These are phyloP conservation scores for Drosophila auraria DNA, from an alignment of 1,140 invertebrate genomes.

Conservation along the genomic window DNA sequence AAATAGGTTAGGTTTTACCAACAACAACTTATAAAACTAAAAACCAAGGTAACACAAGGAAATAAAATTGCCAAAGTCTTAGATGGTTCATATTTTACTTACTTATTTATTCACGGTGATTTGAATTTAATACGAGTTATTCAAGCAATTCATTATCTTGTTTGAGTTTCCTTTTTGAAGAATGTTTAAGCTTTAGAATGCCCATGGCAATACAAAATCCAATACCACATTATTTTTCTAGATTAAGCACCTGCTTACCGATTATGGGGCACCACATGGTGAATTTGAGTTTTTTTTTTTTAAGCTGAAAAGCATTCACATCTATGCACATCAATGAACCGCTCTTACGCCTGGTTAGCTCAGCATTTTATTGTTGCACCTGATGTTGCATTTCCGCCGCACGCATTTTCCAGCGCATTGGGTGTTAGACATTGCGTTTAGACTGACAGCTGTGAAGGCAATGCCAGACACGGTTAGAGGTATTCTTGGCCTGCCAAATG, in stretches of 20 bases:
- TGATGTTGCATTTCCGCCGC: conserved; percentile 51
- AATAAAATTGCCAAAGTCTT: too few species aligned
- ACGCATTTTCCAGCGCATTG: conserved; percentile 4
- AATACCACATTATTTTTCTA: not conserved
- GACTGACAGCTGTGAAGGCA: conserved; percentile 25
- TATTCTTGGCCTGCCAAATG: conserved; percentile 23
- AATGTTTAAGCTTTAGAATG: not conserved
- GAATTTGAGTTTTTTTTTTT: conserved; percentile 7
- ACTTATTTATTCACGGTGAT: too few species aligned
- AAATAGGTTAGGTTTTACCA: too few species aligned
- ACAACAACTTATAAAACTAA: too few species aligned
- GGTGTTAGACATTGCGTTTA: conserved; percentile 4
- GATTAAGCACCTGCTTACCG: conserved; percentile 11
- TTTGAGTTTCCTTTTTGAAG: not conserved
- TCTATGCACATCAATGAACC: conserved; percentile 44
- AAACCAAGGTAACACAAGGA: too few species aligned
- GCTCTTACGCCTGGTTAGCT: conserved; percentile 39
- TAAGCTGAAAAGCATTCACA: conserved; percentile 14
- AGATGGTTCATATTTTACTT: too few species aligned
- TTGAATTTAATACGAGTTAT: too few species aligned
- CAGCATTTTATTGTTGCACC: conserved; percentile 34
- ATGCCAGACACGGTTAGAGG: conserved; percentile 3
- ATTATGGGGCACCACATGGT: conserved; percentile 39
- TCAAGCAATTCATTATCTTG: too few species aligned
- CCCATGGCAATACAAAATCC: not conserved